Conservation (phyloP, 2,113 vertebrate species). For the Amphiprion ocellaris region DNA sequence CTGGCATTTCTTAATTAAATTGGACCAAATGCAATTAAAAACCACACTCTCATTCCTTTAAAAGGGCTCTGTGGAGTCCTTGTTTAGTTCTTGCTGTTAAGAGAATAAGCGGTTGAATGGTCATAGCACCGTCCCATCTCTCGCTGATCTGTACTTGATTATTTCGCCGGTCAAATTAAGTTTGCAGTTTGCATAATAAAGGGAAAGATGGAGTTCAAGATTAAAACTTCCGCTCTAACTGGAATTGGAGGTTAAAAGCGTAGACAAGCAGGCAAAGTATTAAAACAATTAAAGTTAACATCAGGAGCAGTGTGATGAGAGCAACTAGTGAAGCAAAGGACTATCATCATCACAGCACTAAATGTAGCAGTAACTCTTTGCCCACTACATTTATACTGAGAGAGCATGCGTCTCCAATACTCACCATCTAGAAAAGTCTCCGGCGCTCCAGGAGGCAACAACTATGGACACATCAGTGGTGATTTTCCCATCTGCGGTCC, state of each 20-base stretch:
- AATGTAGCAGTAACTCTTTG: slow-evolving; percentile 11
- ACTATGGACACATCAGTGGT: slow-evolving; percentile 58
- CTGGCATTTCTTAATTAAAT: slow-evolving; percentile 83
- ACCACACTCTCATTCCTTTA: slow-evolving; percentile 77
- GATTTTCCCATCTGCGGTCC: slow-evolving; percentile 61
- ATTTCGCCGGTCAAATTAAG: slow-evolving; percentile 69
- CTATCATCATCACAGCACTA: slow-evolving; percentile 4
- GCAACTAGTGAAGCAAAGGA: background rate
- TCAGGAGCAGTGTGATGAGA: background rate
- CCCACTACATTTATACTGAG: slow-evolving; percentile 1
- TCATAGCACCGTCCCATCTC: slow-evolving; percentile 63
- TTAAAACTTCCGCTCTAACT: slow-evolving; percentile 32
- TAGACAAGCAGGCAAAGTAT: slow-evolving; percentile 5
- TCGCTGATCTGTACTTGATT: slow-evolving; percentile 67
- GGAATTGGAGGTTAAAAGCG: slow-evolving; percentile 28
- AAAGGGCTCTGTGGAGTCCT: slow-evolving; percentile 74
- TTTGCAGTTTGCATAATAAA: slow-evolving; percentile 54
- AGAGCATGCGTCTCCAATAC: slow-evolving; percentile 18
- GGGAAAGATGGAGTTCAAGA: slow-evolving; percentile 42
- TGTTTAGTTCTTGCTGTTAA: slow-evolving; percentile 76
- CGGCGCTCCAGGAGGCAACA: slow-evolving; percentile 77
- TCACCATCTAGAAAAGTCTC: slow-evolving; percentile 78
- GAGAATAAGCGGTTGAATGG: slow-evolving; percentile 73
- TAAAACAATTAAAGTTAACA: slow-evolving; percentile 41
- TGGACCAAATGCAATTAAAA: slow-evolving; percentile 83